A percentile compares a stretch with the other conserved stretches of the same genome.
phyloP scores from a whole-genome alignment of 2,888 invertebrate genomes.

The Macropis europaea region DNA sequence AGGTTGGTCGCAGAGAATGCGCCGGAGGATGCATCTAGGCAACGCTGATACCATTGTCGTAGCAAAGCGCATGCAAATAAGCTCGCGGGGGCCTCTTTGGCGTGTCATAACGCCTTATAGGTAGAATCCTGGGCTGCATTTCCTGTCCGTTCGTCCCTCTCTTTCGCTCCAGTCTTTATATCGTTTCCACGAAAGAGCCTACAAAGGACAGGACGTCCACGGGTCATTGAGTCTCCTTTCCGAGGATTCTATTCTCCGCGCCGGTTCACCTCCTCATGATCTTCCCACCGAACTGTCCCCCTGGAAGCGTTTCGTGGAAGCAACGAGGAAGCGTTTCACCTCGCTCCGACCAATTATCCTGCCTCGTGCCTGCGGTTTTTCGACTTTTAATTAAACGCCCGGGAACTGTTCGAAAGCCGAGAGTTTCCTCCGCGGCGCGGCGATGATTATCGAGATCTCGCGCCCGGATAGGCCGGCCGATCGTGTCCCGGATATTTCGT shows the following conservation, averaged over 20 bases:
- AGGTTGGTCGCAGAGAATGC: conserved; percentile 2
- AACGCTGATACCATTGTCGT: conserved; percentile 69
- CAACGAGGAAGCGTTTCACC: conserved; percentile 26
- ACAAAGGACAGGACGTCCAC: conserved; percentile 65
- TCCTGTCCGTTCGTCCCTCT: conserved; percentile 51
- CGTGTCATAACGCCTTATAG: conserved; percentile 73
- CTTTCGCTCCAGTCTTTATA: conserved; percentile 49
- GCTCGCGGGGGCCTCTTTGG: conserved; percentile 59
- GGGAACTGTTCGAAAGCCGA: conserved; percentile 5
- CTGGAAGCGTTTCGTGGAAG: conserved; percentile 22
- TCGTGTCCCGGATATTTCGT: conserved; percentile 7
- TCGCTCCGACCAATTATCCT: conserved; percentile 33
- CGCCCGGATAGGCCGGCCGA: conserved; percentile 6
- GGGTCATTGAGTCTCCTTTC: conserved; percentile 63
- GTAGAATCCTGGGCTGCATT: conserved; percentile 61
- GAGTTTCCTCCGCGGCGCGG: background rate
- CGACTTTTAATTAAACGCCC: conserved; percentile 43
- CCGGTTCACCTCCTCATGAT: conserved; percentile 20
- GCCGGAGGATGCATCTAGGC: conserved; percentile 34
- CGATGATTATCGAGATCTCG: conserved; percentile 19
- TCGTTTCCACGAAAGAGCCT: conserved; percentile 67
- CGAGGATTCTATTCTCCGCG: conserved; percentile 59
- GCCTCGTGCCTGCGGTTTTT: conserved; percentile 8
- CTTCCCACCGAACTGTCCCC: conserved; percentile 18
- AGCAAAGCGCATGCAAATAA: conserved; percentile 70